phyloP scores from a whole-genome alignment of 2,113 vertebrate species.

The Podarcis raffonei region DNA sequence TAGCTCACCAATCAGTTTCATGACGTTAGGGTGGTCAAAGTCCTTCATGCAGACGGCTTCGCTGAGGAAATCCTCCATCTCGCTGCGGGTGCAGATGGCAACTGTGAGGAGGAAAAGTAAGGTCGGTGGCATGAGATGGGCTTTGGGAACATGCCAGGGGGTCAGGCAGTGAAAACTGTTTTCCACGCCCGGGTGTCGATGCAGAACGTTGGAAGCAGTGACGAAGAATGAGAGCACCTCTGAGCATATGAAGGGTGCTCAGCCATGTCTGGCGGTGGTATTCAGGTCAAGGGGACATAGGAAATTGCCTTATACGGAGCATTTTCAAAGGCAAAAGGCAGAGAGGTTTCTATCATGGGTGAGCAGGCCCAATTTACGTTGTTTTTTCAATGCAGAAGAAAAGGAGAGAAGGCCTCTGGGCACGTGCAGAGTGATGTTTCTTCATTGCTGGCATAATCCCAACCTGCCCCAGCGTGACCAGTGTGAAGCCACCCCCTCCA shows the following conservation, averaged over 20 bases:
- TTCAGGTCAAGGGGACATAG: not conserved
- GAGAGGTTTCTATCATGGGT: too few species aligned
- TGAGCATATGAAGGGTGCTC: not conserved
- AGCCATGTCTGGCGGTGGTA: too few species aligned
- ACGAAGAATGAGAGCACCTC: not conserved
- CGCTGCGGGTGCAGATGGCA: constrained; percentile 89
- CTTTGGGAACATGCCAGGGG: not conserved
- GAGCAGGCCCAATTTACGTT: too few species aligned
- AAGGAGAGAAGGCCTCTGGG: not conserved
- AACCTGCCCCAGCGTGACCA: not conserved
- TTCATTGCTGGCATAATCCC: not conserved
- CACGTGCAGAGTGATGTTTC: not conserved
- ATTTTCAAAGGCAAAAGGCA: too few species aligned
- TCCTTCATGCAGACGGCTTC: constrained; percentile 95
- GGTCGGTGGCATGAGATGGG: not conserved
- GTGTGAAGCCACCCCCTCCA: not conserved
- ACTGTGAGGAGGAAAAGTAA: constrained; percentile 64
- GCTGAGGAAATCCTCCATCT: constrained; percentile 92
- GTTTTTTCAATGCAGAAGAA: not conserved
- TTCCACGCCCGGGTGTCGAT: not conserved
- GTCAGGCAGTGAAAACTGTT: not conserved
- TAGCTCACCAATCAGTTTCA: constrained; percentile 87
- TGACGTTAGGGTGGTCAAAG: constrained; percentile 92
- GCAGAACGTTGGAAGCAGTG: not conserved
- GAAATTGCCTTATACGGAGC: not conserved